Base-by-base conservation (phyloP, 2,113 vertebrate genomes). In the Coreoperca whiteheadi region DNA sequence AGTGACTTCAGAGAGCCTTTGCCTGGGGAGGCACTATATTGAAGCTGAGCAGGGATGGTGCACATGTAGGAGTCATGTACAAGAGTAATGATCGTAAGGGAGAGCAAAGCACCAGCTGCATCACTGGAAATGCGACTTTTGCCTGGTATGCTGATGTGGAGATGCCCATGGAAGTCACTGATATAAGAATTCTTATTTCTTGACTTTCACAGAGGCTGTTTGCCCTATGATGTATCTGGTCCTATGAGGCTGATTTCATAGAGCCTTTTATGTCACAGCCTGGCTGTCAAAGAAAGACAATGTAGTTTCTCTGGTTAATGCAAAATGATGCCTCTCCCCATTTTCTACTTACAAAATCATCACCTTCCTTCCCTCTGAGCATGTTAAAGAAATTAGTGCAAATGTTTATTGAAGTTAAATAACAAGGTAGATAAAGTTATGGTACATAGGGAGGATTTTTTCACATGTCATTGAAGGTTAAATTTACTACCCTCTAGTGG, bases 211-310 rank as follows among this genome's bases (percentile, higher is more conserved):
- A 66, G 78, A 2, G 94, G 94, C 50, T 83, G 54, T 1, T 81
- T 96, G n/a, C 92, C 91, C 86, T 96, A 95, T 0, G 84, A 94
- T 0, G 61, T 96, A 0, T 82, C 21, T 1, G 91, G 88, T 4
- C 11, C 71, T 1, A 81, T 97, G 94, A 93, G 53, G 5, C 93
- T 50, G 88, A 93, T 56, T 96, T 96, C 51, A 78, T 83, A 0
- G 95, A 96, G 82, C 94, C 93, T 81, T 97, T 23, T 95, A 95
- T 51, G 83, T 93, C 0, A 84, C 87, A 3, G 95, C 96, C 72
- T 97, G 96, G 95, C 93, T 97, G 69, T 96, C 96, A n/a, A 97
- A 96, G 87, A 96, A 96, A 86, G 96, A 96, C 75, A 96, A 93
- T 6, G 25, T 74, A 1, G 81, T 96, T 72, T 69, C 54, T 87